These are phyloP conservation scores for Ennomos erosarius DNA, from an alignment of 2,888 invertebrate species.

Conservation along the genomic window DNA sequence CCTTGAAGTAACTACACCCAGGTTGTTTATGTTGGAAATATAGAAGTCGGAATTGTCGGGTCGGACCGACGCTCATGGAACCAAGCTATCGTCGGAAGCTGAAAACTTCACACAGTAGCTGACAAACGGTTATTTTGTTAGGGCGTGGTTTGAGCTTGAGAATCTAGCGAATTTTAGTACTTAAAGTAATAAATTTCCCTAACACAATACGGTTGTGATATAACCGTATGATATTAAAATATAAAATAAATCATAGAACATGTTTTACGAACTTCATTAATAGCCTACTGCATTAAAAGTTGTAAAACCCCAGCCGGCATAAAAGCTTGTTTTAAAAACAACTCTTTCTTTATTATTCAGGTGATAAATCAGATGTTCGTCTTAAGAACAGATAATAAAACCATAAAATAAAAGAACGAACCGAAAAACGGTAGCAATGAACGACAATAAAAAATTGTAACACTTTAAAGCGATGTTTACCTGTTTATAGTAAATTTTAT, in stretches of 20 bases:
- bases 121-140: slow-evolving; percentile 47
- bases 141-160: slow-evolving; percentile 35
- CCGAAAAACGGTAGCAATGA: slow-evolving; percentile 50
- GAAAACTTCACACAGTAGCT: slow-evolving; percentile 62
- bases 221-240: too few relatives aligned
- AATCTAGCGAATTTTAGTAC: slow-evolving; percentile 2
- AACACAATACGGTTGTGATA: too few relatives aligned
- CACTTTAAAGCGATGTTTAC: slow-evolving; percentile 50
- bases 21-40: slow-evolving; percentile 18
- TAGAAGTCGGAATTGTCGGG: slow-evolving; percentile 21
- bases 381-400: slow-evolving; percentile 26
- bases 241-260: too few relatives aligned
- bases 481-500: slow-evolving; percentile 54
- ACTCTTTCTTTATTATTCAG: slow-evolving; percentile 15
- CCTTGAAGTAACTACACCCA: slow-evolving; percentile 14
- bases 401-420: slow-evolving; percentile 34
- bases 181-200: background rate
- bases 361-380: slow-evolving; percentile 35
- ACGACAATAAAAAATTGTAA: slow-evolving; percentile 44
- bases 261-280: background rate
- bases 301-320: slow-evolving; percentile 3
- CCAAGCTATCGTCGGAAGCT: slow-evolving; percentile 54
- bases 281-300: too few relatives aligned
- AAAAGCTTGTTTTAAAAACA: slow-evolving; percentile 5
- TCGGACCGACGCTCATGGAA: slow-evolving; percentile 22